Evolutionary conservation across 92 coral and sea anemone genomes (phyloP).

Genomic region (Hydrozoanthus gracilis): DNA sequence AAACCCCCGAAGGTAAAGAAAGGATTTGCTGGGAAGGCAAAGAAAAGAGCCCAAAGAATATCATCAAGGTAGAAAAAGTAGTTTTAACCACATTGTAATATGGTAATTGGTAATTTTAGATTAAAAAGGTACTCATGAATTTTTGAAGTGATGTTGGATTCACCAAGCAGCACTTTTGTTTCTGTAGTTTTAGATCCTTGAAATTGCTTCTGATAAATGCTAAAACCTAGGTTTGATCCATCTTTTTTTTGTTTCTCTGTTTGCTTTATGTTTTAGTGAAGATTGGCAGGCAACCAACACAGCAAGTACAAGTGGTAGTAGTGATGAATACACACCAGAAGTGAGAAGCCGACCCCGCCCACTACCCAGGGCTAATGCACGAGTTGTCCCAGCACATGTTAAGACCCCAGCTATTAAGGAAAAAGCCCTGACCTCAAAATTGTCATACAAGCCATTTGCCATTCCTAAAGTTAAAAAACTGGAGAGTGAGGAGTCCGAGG

Average conservation of each 20-base stretch:
- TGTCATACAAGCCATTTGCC: conserved; percentile 39
- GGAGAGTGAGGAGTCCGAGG: conserved; percentile 69
- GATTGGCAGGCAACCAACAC: conserved; percentile 85
- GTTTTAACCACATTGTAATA: not conserved
- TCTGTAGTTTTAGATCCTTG: too few species aligned
- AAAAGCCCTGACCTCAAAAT: conserved; percentile 14
- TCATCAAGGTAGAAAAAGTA: conserved; percentile 45
- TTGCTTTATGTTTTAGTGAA: conserved; percentile 59
- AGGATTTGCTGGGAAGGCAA: conserved; percentile 46
- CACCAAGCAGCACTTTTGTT: too few species aligned
- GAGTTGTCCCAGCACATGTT: conserved; percentile 75
- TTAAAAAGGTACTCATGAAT: not conserved
- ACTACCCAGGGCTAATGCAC: conserved; percentile 88
- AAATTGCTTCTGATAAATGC: too few species aligned
- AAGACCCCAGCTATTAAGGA: conserved; percentile 48
- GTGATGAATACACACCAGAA: conserved; percentile 83
- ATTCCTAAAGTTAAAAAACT: conserved; percentile 52
- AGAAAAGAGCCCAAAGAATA: conserved; percentile 75
- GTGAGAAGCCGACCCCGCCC: conserved; percentile 79
- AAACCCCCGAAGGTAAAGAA: conserved; percentile 60
- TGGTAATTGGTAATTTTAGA: not conserved
- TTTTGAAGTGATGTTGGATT: too few species aligned
- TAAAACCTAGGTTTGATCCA: not conserved
- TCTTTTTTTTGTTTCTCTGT: not conserved
- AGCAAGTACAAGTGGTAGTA: conserved; percentile 87